Conservation (phyloP, 2,888 invertebrate species). For the Bruchidius siliquastri region DNA sequence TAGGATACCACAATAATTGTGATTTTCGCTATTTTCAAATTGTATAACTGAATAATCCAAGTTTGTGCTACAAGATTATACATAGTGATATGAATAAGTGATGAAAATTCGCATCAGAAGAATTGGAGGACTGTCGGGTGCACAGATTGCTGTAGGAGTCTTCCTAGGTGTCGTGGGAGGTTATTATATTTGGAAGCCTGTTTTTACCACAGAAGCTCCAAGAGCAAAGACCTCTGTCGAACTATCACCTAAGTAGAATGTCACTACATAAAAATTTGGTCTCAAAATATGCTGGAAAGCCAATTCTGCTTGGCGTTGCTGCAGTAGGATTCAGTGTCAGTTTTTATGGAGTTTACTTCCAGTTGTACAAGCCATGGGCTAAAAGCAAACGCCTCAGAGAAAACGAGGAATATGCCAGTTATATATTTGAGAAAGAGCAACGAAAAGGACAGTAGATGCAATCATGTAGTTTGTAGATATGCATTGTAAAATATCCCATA, state of each 20-base stretch:
- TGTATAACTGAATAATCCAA: too few species aligned
- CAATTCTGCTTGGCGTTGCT: conserved; percentile 25
- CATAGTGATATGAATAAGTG: neutral
- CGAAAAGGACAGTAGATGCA: neutral
- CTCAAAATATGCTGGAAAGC: conserved; percentile 27
- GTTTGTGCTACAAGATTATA: too few species aligned
- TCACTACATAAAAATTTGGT: conserved; percentile 13
- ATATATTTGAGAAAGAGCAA: conserved; percentile 17
- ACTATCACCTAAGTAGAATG: conserved; percentile 7
- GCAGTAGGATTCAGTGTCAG: conserved; percentile 22
- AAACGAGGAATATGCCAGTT: conserved; percentile 20
- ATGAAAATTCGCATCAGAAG: conserved; percentile 35
- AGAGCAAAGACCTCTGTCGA: conserved; percentile 1
- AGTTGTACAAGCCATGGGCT: conserved; percentile 28
- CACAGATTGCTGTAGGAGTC: conserved; percentile 36
- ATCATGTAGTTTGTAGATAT: neutral
- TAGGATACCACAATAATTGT: too few species aligned
- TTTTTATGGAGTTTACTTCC: conserved; percentile 22
- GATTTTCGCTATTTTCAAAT: too few species aligned
- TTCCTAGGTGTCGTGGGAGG: conserved; percentile 40
- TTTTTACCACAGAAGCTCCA: conserved; percentile 25
- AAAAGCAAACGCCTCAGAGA: conserved; percentile 8
- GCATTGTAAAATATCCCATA: too few species aligned
- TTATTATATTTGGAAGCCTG: conserved; percentile 45
- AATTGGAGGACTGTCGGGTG: conserved; percentile 35